Evolutionary conservation across 2,113 vertebrate genomes (phyloP).

Genomic region (Thermophis baileyi): DNA sequence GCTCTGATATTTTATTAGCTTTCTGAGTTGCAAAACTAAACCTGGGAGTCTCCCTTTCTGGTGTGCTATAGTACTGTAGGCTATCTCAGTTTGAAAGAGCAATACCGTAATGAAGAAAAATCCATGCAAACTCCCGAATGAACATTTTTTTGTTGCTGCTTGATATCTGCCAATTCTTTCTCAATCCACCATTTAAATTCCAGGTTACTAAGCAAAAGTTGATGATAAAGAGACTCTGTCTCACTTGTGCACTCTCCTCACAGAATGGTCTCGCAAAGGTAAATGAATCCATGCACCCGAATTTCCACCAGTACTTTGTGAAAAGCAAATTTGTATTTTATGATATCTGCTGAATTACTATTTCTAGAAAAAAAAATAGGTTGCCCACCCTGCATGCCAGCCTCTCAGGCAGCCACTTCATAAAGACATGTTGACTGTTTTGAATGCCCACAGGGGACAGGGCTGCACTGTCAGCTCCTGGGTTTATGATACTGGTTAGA

Average conservation of each 20-base stretch:
- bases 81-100: not conserved
- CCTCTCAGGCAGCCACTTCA: not conserved
- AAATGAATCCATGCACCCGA: slow-evolving; percentile 40
- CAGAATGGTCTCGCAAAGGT: slow-evolving; percentile 45
- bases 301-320: slow-evolving; percentile 26
- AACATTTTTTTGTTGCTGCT: slow-evolving; percentile 37
- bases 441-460: not conserved
- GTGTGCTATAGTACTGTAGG: not conserved
- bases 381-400: slow-evolving; percentile 32
- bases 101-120: not conserved
- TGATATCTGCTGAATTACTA: slow-evolving; percentile 22
- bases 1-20: not conserved
- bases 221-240: slow-evolving; percentile 56
- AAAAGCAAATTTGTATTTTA: slow-evolving; percentile 29
- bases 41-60: not conserved
- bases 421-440: not conserved
- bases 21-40: not conserved
- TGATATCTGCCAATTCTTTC: slow-evolving; percentile 51
- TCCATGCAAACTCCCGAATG: slow-evolving; percentile 1
- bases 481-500: not conserved
- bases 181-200: slow-evolving; percentile 58
- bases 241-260: slow-evolving; percentile 42
- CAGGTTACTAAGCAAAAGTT: slow-evolving; percentile 61
- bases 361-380: not conserved
- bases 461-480: slow-evolving; percentile 1